Conservation (phyloP, 2,797 vertebrate species). For the Neostethus bicornis region DNA sequence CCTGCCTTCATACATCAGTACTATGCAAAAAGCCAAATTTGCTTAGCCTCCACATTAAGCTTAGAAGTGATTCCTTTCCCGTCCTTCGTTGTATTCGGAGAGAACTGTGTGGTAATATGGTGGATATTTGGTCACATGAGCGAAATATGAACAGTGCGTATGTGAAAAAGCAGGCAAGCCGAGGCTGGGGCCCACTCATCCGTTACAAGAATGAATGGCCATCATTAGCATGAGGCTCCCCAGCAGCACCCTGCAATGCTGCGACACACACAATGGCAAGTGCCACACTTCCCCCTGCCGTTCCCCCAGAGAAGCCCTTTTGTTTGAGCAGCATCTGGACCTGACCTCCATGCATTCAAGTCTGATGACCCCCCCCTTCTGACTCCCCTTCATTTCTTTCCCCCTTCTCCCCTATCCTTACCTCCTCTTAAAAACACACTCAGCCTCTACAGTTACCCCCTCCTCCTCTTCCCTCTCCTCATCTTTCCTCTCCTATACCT, state of each 20-base stretch:
- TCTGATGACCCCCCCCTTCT: slow-evolving; percentile 79
- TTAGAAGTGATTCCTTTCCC: slow-evolving; percentile 24
- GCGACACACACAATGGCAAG: slow-evolving; percentile 87
- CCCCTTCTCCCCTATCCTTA: slow-evolving; percentile 40
- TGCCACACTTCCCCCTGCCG: slow-evolving; percentile 89
- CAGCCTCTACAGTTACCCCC: slow-evolving; percentile 51
- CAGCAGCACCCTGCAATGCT: slow-evolving; percentile 96
- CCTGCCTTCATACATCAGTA: slow-evolving; percentile 61
- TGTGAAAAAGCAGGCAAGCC: slow-evolving; percentile 61
- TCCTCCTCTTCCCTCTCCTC: slow-evolving; percentile 21
- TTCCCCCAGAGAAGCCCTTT: slow-evolving; percentile 90
- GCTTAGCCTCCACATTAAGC: slow-evolving; percentile 42
- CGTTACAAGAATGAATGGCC: slow-evolving; percentile 89
- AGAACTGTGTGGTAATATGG: slow-evolving; percentile 29
- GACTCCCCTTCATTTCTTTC: slow-evolving; percentile 41
- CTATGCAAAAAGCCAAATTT: slow-evolving; percentile 66
- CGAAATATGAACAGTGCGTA: slow-evolving; percentile 53
- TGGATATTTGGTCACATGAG: slow-evolving; percentile 47
- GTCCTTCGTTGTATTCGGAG: slow-evolving; percentile 8
- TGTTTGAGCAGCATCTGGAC: slow-evolving; percentile 95
- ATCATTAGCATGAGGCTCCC: slow-evolving; percentile 93
- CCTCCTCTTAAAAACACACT: slow-evolving; percentile 61
- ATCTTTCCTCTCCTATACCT: slow-evolving; percentile 44
- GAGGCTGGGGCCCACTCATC: slow-evolving; percentile 74
- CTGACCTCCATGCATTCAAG: slow-evolving; percentile 87